Base-by-base conservation (phyloP, 2,888 invertebrate genomes). In the Lepas anatifera region DNA sequence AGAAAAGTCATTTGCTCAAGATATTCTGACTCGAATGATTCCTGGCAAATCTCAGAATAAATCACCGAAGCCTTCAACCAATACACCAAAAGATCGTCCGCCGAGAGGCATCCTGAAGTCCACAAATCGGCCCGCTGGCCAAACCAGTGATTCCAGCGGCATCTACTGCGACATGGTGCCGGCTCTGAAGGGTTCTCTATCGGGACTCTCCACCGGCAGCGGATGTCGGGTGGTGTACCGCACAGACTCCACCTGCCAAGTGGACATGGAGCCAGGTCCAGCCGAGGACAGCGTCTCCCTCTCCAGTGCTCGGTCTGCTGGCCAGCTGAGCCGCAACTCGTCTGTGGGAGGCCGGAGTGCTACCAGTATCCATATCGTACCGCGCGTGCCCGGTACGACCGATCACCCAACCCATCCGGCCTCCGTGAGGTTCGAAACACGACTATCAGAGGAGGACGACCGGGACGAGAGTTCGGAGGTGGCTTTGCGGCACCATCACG, bases 161-260 rank as follows among this genome's bases (percentile, higher is more conserved):
- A 58, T 58, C 58, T 58, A 58, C 58, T 18, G 58, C 35, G 58
- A 58, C 8, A 58, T 35, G 58, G 58, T 58, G 58, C 58, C 58
- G 58, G 35, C 58, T 32, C 35, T 58, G 35, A 32, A 16, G 18
- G 58, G 58, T 22, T 58, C 58, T 10, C 22, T 58, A 10, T 35
- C 58, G 25, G 58, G 58, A 18, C 58, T 58, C 32, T 58, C 58
- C 6, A 22, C 58, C 22, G 58, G 58, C 58, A 58, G 58, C 58
- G 58, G 58, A 16, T 58, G 58, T 18, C 58, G 58, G 32, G 35
- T 58, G 6, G 58, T 58, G 29, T 58, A 58, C 58, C 32, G 58
- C 32, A 35, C 58, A 32, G 58, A 58, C 35, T 58, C 58, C 32
- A 58, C 58, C 22, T 58, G 58, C 58, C 58, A 58, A 35, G 58